Evolutionary conservation across 2,888 invertebrate species (phyloP).

Genomic region (Rhagium mordax): DNA sequence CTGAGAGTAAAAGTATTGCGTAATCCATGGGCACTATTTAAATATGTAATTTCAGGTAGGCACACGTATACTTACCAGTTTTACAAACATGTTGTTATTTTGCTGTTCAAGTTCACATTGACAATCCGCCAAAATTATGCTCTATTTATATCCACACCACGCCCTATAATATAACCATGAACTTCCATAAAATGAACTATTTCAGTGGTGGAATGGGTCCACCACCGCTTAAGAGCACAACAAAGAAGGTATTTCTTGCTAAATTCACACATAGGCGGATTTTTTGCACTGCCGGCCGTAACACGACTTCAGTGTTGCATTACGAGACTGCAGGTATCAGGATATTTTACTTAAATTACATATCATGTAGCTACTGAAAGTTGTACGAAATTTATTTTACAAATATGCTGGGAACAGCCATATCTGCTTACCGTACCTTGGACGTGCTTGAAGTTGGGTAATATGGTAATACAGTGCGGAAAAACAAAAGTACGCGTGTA

Average conservation of each 20-base stretch:
- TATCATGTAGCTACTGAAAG: constrained; percentile 4
- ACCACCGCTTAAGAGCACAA: constrained; percentile 21
- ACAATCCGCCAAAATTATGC: constrained; percentile 62
- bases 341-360: constrained; percentile 2
- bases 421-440: background rate
- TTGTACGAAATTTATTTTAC: background rate
- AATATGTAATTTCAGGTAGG: background rate
- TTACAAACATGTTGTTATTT: constrained; percentile 68
- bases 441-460: background rate
- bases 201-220: constrained; percentile 38
- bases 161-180: constrained; percentile 64
- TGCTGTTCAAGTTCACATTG: constrained; percentile 63
- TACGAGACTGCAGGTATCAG: background rate
- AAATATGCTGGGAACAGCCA: background rate
- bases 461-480: background rate
- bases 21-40: constrained; percentile 1
- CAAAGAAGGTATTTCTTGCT: constrained; percentile 4
- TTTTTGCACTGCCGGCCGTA: background rate
- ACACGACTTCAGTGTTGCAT: background rate
- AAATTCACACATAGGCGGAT: constrained; percentile 4
- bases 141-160: constrained; percentile 66
- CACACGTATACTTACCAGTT: constrained; percentile 65
- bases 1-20: constrained; percentile 10
- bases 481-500: background rate
- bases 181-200: constrained; percentile 56